Base-by-base conservation (phyloP, 2,113 vertebrate genomes). In the Jacana jacana region DNA sequence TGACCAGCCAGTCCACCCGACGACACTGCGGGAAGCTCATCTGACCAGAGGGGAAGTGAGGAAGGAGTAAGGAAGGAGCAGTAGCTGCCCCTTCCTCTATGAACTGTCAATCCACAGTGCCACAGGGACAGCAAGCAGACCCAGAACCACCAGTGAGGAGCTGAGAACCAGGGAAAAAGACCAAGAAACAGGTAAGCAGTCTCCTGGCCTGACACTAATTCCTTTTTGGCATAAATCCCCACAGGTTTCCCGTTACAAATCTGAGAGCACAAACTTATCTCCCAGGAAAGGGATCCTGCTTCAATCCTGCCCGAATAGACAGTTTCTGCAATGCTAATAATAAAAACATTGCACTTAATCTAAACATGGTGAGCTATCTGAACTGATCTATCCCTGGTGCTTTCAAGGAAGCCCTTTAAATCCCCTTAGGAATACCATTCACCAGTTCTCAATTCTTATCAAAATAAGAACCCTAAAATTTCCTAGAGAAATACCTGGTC, bases 351-450 rank as follows among this genome's bases (percentile, higher is more conserved):
- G 4, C 4, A 10, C 27, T n/a, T n/a, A n/a, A n/a, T n/a, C n/a
- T n/a, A n/a, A n/a, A n/a, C n/a, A n/a, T n/a, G n/a, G n/a, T n/a
- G n/a, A n/a, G n/a, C n/a, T n/a, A n/a, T n/a, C n/a, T n/a, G n/a
- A n/a, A n/a, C n/a, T n/a, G 2, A 66, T 13, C 31, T 7, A 7
- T 9, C 7, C 54, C 19, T 13, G 2, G 3, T 4, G 17, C 17
- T 75, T 33, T 19, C 35, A 65, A 9, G 4, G 28, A 78, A 55
- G 4, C 3, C 20, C 28, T 33, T 55, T 9, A 44, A 54, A 73
- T 18, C 46, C 28, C 40, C 10, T 9, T 5, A 1, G 20, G 7
- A 83, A 51, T 0, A 1, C 14, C 17, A 31, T 51, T 52, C 11
- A 39, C 23, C 23, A 79, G 33, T 22, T 27, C 25, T 31, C 37